Base-by-base conservation (phyloP, 2,888 invertebrate species). In the Apodemia hepburni region DNA sequence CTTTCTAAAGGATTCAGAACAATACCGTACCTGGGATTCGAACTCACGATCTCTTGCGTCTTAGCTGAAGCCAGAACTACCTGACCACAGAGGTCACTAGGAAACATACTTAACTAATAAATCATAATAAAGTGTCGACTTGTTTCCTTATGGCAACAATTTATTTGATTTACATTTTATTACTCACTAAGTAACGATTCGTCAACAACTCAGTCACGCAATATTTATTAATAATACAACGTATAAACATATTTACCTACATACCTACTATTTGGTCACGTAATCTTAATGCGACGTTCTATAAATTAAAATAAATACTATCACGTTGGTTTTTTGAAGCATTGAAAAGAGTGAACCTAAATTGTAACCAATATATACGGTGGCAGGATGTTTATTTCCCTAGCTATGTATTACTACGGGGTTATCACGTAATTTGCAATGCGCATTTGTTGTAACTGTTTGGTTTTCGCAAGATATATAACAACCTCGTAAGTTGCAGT, bases 191-290 rank as follows among this genome's bases (percentile, higher is more conserved):
- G 62, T 61, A 64, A 60, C 45, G 59, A 63, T 62, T 61, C 62
- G 65, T 65, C 61, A 66, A 65, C 65, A 65, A 33, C 42, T 54
- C 35, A 33, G 65, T 67, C 67, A 67, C 66, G 67, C 61, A 58
- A 59, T 58, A 61, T 49, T 49, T 58, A 17, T 62, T 62, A 61
- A 33, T 62, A 54, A 63, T 63, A 66, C 63, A 64, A 49, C 42
- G 61, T 65, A 61, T 58, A 57, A 60, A 49, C 35, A 61, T 59
- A 62, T 42, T 42, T 42, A 42, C 42, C 5, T 15, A 42, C 42
- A 51, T 61, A 51, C 18, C 12, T 54, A 54, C 27, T 27, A 54
- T 12, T 27, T 15, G n/a, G 65, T 67, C 66, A 66, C 67, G 67
- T 66, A 35, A 65, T 47, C 58, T 63, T 33, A 42, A 4, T 42